Percentiles rank a stretch among this genome's conserved stretches.
Evolutionary conservation across 2,888 invertebrate species (phyloP).

Genomic region (Caenorhabditis japonica): DNA sequence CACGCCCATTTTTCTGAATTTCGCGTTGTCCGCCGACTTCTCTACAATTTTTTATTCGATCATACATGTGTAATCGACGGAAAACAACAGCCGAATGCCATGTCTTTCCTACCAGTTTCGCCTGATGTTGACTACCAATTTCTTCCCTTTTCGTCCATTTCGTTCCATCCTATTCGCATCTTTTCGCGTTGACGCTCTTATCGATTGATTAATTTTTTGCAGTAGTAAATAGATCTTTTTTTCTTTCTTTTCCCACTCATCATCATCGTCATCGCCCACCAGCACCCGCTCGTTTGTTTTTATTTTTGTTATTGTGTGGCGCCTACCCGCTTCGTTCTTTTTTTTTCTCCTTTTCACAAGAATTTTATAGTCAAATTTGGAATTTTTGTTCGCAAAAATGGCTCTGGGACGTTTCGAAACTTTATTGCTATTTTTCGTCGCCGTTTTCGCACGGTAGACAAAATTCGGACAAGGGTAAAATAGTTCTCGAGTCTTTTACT

Average conservation of each 20-base stretch:
- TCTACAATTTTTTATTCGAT: conserved; percentile 21
- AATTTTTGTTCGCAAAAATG: too few species aligned
- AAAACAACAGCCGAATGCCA: conserved; percentile 9
- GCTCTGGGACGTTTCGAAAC: neutral
- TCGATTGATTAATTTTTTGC: conserved; percentile 1
- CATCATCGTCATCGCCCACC: too few species aligned
- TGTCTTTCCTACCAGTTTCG: conserved; percentile 19
- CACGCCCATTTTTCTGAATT: conserved; percentile 13
- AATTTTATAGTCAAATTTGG: too few species aligned
- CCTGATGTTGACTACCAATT: conserved; percentile 2
- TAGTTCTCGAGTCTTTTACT: too few species aligned
- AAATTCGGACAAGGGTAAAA: too few species aligned
- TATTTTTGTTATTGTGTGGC: conserved; percentile 18
- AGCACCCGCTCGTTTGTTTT: conserved; percentile 11
- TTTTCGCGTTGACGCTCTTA: too few species aligned
- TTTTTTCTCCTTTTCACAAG: neutral
- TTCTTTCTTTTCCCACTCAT: too few species aligned
- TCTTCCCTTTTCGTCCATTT: conserved; percentile 9
- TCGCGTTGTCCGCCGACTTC: neutral
- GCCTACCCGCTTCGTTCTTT: neutral
- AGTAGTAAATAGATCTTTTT: too few species aligned
- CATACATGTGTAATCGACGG: conserved; percentile 26
- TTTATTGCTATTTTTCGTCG: neutral
- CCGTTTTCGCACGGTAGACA: neutral
- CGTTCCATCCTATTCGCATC: too few species aligned